Evolutionary conservation across 2,113 vertebrate genomes (phyloP).

Genomic region (Atherinomorus stipes): DNA sequence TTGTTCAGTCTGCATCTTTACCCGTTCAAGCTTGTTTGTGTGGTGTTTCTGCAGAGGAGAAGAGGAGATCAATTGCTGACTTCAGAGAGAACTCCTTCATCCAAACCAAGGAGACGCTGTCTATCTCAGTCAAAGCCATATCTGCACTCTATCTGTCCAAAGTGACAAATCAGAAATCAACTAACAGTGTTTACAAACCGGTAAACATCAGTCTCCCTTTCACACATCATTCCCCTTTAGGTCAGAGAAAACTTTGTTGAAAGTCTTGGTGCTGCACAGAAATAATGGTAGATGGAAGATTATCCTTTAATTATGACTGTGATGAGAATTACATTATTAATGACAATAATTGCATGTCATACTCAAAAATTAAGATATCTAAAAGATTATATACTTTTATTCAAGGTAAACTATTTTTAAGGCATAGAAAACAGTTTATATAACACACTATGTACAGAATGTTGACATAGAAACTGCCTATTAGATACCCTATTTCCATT

Average conservation of each 20-base stretch:
- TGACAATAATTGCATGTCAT: background rate
- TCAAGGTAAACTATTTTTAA: background rate
- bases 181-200: conserved; percentile 48
- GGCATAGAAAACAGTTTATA: too few species aligned
- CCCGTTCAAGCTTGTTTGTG: background rate
- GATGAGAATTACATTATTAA: background rate
- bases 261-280: too few species aligned
- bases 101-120: conserved; percentile 63
- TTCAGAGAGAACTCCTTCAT: conserved; percentile 64
- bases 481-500: background rate
- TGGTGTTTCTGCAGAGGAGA: conserved; percentile 74
- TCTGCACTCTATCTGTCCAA: conserved; percentile 83
- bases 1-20: conserved; percentile 1
- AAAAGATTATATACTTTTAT: background rate
- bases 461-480: background rate
- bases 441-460: too few species aligned
- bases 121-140: conserved; percentile 80
- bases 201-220: conserved; percentile 52
- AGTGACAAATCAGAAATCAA: conserved; percentile 61
- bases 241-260: background rate
- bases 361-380: background rate
- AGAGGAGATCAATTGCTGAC: conserved; percentile 69
- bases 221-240: background rate
- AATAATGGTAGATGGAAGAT: background rate
- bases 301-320: background rate